phyloP scores from a whole-genome alignment of 2,113 vertebrate species.

The Mugil cephalus region DNA sequence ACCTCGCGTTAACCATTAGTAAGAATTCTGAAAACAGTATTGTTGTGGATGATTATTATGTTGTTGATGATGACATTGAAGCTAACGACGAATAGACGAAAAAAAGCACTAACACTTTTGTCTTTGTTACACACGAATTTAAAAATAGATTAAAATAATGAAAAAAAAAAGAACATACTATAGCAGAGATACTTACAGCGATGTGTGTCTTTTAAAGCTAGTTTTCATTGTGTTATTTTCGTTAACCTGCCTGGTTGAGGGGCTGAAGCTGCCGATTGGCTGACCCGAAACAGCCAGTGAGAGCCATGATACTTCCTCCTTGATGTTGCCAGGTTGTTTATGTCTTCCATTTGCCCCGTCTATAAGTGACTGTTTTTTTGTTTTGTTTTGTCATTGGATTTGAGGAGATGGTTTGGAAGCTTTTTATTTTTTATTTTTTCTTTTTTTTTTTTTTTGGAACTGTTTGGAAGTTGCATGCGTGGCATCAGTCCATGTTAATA shows the following conservation, averaged over 20 bases:
- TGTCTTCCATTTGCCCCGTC: conserved; percentile 78
- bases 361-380: conserved; percentile 30
- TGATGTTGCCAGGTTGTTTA: conserved; percentile 66
- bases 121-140: conserved; percentile 74
- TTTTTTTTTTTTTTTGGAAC: conserved; percentile 26
- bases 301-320: conserved; percentile 62
- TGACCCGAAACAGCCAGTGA: conserved; percentile 48
- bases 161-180: conserved; percentile 58
- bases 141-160: conserved; percentile 32
- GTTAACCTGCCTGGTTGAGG: conserved; percentile 54
- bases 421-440: neutral
- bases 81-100: conserved; percentile 52
- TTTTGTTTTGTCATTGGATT: conserved; percentile 31
- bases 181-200: conserved; percentile 76
- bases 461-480: conserved; percentile 68
- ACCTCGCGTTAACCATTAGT: conserved; percentile 70
- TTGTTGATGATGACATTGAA: conserved; percentile 25
- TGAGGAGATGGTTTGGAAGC: conserved; percentile 25
- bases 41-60: conserved; percentile 54
- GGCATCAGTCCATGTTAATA: conserved; percentile 60
- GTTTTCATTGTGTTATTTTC: conserved; percentile 60
- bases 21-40: conserved; percentile 67
- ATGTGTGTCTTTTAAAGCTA: conserved; percentile 74
- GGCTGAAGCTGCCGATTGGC: conserved; percentile 51
- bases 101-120: conserved; percentile 63